These are phyloP conservation scores for Lytechinus variegatus DNA, from an alignment of 35 echinoderm and acorn worm species.

Conservation along the genomic window DNA sequence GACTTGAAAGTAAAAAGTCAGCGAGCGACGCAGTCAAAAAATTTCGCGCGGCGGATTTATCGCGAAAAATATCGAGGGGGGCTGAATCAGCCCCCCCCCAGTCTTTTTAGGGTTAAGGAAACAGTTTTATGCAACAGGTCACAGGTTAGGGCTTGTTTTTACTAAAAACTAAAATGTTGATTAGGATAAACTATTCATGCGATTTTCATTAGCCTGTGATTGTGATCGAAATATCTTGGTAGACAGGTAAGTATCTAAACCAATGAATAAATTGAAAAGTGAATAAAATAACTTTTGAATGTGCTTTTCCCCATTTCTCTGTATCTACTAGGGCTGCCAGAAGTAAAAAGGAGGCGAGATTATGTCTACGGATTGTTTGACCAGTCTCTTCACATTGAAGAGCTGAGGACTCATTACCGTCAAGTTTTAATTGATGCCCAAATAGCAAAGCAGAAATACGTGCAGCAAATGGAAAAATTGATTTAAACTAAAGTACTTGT, in stretches of 20 bases:
- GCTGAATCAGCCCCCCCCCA: too few relatives aligned
- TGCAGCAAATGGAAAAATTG: slow-evolving; percentile 33
- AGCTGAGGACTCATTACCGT: slow-evolving; percentile 27
- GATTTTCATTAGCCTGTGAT: not conserved
- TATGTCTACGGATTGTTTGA: slow-evolving; percentile 36
- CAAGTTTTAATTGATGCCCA: slow-evolving; percentile 27
- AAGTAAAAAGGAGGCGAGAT: slow-evolving; percentile 35
- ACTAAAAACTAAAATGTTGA: not conserved
- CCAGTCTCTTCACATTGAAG: not conserved
- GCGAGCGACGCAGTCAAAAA: too few relatives aligned
- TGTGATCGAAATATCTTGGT: not conserved
- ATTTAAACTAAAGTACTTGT: not conserved
- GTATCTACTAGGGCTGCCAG: slow-evolving; percentile 32
- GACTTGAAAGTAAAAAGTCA: too few relatives aligned
- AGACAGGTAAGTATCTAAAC: not conserved
- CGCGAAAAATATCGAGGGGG: too few relatives aligned
- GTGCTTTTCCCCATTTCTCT: not conserved
- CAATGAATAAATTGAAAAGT: not conserved
- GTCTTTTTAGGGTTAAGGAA: too few relatives aligned
- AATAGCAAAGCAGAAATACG: not conserved
- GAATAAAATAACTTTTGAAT: not conserved
- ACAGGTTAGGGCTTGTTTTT: too few relatives aligned
- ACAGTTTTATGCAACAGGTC: too few relatives aligned
- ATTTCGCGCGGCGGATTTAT: too few relatives aligned
- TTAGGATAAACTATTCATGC: not conserved